Conservation (phyloP, 2,113 vertebrate species). For the Meriones unguiculatus region DNA sequence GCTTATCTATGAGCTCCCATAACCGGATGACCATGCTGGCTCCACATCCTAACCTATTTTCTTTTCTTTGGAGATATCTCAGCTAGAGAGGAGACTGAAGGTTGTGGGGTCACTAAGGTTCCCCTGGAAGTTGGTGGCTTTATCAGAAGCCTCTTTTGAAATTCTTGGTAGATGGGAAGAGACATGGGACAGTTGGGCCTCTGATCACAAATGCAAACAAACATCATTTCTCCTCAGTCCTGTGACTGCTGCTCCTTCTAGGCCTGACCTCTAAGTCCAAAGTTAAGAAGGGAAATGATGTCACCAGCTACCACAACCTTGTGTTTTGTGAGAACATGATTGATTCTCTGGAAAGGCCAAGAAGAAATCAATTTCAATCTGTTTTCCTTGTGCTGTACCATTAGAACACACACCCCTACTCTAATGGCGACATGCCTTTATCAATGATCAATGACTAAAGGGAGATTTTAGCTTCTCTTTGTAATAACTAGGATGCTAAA, state of each 20-base stretch:
- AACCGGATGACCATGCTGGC: neutral
- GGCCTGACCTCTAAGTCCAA: neutral
- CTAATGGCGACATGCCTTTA: neutral
- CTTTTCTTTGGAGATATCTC: neutral
- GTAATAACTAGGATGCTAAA: neutral
- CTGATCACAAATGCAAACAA: neutral
- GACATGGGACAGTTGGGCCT: neutral
- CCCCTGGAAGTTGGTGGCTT: too few species aligned
- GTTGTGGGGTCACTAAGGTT: neutral
- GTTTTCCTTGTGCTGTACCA: neutral
- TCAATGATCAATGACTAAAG: neutral
- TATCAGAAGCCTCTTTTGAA: neutral
- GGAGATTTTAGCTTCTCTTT: neutral
- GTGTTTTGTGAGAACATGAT: neutral
- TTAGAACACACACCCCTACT: neutral
- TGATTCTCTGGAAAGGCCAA: neutral
- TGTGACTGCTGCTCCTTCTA: neutral
- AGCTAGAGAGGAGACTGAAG: neutral
- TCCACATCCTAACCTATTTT: neutral
- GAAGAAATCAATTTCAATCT: neutral
- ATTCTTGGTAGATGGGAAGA: neutral
- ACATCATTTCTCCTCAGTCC: too few species aligned
- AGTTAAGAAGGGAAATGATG: neutral
- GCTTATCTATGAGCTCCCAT: neutral
- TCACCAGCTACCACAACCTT: neutral